Percentiles rank a stretch among this genome's conserved stretches.
Evolutionary conservation across 2,797 vertebrate genomes (phyloP).

Genomic region (Acomys russatus): DNA sequence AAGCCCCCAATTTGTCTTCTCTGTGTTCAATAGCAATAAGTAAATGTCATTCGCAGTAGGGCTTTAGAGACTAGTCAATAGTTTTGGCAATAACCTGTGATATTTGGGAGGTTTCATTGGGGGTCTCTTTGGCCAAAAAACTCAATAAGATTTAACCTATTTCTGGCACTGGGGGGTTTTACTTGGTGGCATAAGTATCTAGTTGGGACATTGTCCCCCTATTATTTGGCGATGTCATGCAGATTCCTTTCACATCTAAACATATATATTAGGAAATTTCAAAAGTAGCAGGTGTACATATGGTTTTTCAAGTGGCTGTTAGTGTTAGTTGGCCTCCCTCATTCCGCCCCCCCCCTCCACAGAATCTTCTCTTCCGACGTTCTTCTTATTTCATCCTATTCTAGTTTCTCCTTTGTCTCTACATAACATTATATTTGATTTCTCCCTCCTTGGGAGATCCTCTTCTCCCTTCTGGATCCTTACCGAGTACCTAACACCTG

Average conservation of each 20-base stretch:
- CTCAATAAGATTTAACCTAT: background rate
- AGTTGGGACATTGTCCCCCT: background rate
- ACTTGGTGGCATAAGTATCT: background rate
- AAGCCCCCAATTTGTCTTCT: background rate
- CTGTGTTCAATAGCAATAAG: background rate
- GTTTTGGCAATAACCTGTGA: background rate
- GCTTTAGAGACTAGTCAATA: background rate
- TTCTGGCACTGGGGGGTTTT: background rate
- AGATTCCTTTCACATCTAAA: background rate
- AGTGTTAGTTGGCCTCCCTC: background rate
- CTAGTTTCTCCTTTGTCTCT: background rate
- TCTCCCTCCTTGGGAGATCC: background rate
- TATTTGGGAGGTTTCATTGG: background rate
- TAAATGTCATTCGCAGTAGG: background rate
- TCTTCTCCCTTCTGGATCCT: background rate
- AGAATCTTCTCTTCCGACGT: too few species aligned
- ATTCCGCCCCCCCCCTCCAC: too few species aligned
- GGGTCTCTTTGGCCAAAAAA: background rate
- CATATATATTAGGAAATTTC: background rate
- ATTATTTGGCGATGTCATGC: background rate
- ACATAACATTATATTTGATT: background rate
- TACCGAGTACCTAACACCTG: background rate
- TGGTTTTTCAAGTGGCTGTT: background rate
- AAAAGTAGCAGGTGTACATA: background rate
- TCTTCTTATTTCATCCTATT: background rate